A percentile compares a stretch with the other conserved stretches of the same genome.
Conservation (phyloP, 2,113 vertebrate genomes). For the Thermophis baileyi region DNA sequence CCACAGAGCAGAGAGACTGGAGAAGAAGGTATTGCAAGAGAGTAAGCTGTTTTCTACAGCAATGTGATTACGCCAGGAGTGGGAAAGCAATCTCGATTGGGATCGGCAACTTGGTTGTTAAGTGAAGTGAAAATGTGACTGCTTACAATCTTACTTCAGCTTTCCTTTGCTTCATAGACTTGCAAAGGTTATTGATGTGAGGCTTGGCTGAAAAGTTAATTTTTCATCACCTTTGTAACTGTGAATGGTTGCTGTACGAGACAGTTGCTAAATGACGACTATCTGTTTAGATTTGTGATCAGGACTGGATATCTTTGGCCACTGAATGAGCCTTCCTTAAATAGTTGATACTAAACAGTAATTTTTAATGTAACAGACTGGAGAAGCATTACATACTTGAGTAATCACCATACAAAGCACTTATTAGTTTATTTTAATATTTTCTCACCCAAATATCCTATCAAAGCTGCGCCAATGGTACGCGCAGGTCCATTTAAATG, state of each 20-base stretch:
- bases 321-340: not conserved
- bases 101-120: not conserved
- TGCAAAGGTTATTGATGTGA: not conserved
- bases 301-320: not conserved
- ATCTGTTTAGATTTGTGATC: not conserved
- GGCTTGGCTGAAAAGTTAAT: not conserved
- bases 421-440: not conserved
- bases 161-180: not conserved
- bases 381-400: not conserved
- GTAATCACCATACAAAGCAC: not conserved
- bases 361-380: not conserved
- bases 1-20: not conserved
- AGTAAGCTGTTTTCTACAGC: not conserved
- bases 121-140: not conserved
- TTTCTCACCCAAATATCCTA: constrained; percentile 92
- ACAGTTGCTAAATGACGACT: not conserved
- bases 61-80: not conserved
- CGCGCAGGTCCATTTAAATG: constrained; percentile 93
- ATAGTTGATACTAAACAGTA: not conserved
- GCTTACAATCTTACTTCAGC: not conserved
- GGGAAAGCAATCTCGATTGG: not conserved
- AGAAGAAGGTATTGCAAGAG: not conserved
- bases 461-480: constrained; percentile 88
- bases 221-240: not conserved
- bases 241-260: not conserved